Evolutionary conservation across 2,888 invertebrate genomes (phyloP).

Genomic region (Nephrotoma guestfalica): DNA sequence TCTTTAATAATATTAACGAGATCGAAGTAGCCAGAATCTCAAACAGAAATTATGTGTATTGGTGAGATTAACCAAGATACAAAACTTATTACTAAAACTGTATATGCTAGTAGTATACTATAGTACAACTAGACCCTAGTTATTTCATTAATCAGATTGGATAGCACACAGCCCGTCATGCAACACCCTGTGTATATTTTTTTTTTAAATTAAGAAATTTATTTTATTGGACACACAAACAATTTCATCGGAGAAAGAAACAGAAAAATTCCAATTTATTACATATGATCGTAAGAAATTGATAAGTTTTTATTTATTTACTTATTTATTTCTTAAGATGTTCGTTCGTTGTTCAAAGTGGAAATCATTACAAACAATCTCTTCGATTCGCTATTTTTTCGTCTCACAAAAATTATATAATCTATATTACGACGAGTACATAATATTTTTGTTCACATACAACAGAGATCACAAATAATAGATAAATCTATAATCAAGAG

Average conservation of each 20-base stretch:
- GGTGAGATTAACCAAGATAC: no score
- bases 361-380: neutral
- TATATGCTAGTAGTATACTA: no score
- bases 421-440: neutral
- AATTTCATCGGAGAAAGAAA: neutral
- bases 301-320: neutral
- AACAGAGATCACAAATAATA: neutral
- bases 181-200: neutral
- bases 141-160: no score
- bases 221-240: neutral
- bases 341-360: neutral
- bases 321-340: neutral
- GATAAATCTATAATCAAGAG: neutral
- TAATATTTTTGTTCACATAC: neutral
- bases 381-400: neutral
- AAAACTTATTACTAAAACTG: no score
- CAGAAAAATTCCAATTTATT: neutral
- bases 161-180: no score
- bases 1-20: no score
- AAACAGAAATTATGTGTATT: no score
- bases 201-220: neutral
- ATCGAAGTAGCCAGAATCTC: no score
- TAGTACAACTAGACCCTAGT: no score
- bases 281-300: neutral
- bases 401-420: neutral